Base-by-base conservation (phyloP, 1,140 invertebrate species). In the Aethina tumida region DNA sequence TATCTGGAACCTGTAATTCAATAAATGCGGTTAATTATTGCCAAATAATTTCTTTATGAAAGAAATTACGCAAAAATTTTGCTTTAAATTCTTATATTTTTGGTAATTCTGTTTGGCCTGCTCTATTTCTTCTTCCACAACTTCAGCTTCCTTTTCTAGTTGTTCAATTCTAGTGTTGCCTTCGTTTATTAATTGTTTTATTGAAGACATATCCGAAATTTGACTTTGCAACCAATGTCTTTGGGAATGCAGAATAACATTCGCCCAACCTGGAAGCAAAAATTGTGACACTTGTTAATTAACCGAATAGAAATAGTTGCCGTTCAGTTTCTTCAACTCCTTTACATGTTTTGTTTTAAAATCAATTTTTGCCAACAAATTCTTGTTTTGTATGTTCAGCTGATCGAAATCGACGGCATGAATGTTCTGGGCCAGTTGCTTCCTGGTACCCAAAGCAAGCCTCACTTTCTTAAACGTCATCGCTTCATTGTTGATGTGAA, bases 321-420 rank as follows among this genome's bases (percentile, higher is more conserved):
- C 64, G 17, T 57, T 60, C 20, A 62, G 58, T 43, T 38, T 60
- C 38, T 68, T 69, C 38, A 68, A 37, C 16, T 62, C 52, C 4
- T 59, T 29, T 4, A 69, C 30, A 44, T 57, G 47, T 0, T 35
- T 33, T 28, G 56, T 63, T 35, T 65, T 66, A 8, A 56, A 48
- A 4, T 66, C 59, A 29, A 66, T 63, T 35, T 60, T 59, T 28
- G 56, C 47, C 12, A 50, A 18, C 24, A 59, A 59, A 46, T 62
- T 47, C 20, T 62, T 47, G 47, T 66, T 68, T 39, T 65, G 59
- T 19, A 69, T 68, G 5, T 50, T 46, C 9, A 70, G 39, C 39
- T 66, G 57, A 35, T 68, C 55, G 38, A 69, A 68, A 41, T 70
- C 67, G n/a, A 68, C 51, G 3, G 55, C 49, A 41, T 59, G 59